Base-by-base conservation (phyloP, 2,888 invertebrate species). In the Lordiphosa fenestrarum region DNA sequence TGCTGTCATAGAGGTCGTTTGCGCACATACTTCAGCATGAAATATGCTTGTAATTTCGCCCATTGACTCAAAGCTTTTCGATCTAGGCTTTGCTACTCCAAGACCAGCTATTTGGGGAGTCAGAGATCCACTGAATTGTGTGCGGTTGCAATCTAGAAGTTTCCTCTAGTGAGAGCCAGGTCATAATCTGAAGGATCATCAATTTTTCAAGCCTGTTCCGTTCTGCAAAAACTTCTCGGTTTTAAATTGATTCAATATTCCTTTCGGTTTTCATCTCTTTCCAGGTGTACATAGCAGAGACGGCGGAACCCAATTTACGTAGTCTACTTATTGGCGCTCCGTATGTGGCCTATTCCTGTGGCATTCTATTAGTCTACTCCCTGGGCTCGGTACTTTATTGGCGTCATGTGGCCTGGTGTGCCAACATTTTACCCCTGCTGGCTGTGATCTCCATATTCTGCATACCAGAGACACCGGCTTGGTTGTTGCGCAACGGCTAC, bases 241-340 rank as follows among this genome's bases (percentile, higher is more conserved):
- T 15, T 15, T 15, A 15, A 15, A 15, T 2, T 19, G 19, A 19
- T 19, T 19, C 15, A 19, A 23, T 38, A 38, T 49, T 9, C 30
- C 30, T 9, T 10, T 12, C 3, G 7, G 44, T 2, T 44, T 10
- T 6, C 2, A 4, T 6, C 5, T 19, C 1, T 6, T 84, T 88
- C 1, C 88, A 95, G 95, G 93, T 95, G 3, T 92, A 95, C 69
- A 91, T 95, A 63, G 94, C 94, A 4, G 95, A 95, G 90, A 93
- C 94, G 63, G 92, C 94, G 2, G 94, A 94, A 71, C 94, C 95
- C 19, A 91, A 92, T 74, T 87, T 95, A 13, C 91, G 95, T 57
- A 94, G 94, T 3, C 88, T 92, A 47, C 90, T 95, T 7, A 92
- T 93, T 25, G 94, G 94, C n/a, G 92, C 93, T 0, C 93, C 94